Percentiles rank a stretch among this genome's conserved stretches.
Conservation (phyloP, 2,113 vertebrate genomes). For the Excalfactoria chinensis region DNA sequence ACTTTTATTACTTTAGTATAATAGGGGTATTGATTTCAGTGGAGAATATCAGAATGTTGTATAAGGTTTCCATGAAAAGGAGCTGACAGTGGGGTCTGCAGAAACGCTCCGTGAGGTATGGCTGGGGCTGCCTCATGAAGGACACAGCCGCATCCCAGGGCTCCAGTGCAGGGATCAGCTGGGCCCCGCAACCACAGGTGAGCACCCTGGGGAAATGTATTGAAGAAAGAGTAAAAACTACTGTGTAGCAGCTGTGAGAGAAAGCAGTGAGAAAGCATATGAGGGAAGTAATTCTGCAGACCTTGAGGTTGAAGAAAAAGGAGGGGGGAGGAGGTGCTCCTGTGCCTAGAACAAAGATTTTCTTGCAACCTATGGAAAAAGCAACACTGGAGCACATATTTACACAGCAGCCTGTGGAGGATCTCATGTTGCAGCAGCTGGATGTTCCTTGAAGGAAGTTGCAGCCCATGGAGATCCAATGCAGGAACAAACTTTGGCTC, state of each 20-base stretch:
- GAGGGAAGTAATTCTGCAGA: not conserved
- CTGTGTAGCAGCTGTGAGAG: not conserved
- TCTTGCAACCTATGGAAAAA: not conserved
- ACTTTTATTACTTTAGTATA: not conserved
- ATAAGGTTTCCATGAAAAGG: fast-evolving
- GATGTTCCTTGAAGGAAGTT: not conserved
- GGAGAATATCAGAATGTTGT: fast-evolving
- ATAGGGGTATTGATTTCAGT: not conserved
- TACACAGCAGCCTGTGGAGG: no score
- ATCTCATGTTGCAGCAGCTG: not conserved
- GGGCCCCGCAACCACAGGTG: no score
- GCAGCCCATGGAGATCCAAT: not conserved
- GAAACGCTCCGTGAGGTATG: not conserved
- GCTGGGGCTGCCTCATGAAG: no score
- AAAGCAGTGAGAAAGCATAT: not conserved
- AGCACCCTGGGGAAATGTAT: no score
- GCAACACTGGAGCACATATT: no score
- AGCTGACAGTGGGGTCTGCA: not conserved
- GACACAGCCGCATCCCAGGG: no score
- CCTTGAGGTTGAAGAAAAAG: not conserved
- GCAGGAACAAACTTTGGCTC: not conserved
- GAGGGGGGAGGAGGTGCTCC: not conserved
- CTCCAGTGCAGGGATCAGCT: no score
- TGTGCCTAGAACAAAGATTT: not conserved
- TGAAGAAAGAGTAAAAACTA: not conserved